Conservation (phyloP, 2,888 invertebrate species). For the Rotaria sp. region DNA sequence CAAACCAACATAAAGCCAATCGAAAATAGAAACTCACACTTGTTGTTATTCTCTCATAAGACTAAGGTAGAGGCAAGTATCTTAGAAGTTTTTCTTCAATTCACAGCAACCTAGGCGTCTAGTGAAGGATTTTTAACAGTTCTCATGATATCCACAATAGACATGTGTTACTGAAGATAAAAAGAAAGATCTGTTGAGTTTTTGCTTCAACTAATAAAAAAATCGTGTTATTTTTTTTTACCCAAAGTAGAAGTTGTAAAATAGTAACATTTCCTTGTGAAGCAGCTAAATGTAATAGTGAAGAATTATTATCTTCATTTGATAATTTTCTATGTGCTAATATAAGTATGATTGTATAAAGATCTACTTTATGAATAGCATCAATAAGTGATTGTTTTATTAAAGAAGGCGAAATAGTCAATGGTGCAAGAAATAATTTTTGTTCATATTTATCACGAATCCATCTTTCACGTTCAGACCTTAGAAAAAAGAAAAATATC, state of each 20-base stretch:
- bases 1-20: too few species aligned
- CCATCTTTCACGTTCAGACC: conserved; percentile 86
- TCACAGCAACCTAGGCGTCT: too few species aligned
- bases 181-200: too few species aligned
- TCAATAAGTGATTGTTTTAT: conserved; percentile 58
- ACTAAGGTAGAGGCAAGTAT: too few species aligned
- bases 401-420: conserved; percentile 62
- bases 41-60: too few species aligned
- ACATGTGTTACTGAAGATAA: too few species aligned
- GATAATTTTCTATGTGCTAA: conserved; percentile 59
- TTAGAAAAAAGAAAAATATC: conserved; percentile 41
- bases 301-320: conserved; percentile 69
- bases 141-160: too few species aligned
- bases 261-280: conserved; percentile 73
- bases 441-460: conserved; percentile 86
- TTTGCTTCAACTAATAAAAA: too few species aligned
- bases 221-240: too few species aligned
- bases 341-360: conserved; percentile 61
- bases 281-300: conserved; percentile 77
- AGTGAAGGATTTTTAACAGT: too few species aligned
- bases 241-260: conserved; percentile 87
- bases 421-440: conserved; percentile 71
- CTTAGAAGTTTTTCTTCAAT: too few species aligned
- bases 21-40: too few species aligned
- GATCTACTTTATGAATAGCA: conserved; percentile 54